Evolutionary conservation across 2,113 vertebrate genomes (phyloP), one percentile per base, ranked within the genome.

Genomic region (Carassius carassius): DNA sequence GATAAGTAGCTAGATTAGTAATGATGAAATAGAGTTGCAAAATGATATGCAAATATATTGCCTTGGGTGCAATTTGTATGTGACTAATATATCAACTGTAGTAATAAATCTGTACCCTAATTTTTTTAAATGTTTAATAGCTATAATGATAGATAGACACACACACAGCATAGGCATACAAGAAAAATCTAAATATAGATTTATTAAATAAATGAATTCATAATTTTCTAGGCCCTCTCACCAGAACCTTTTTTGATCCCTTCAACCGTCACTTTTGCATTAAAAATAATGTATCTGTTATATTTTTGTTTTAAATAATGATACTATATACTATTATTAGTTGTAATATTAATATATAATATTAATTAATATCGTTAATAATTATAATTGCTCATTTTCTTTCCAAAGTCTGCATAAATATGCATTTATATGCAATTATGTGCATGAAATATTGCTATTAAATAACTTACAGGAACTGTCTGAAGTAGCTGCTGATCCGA

Each of bases 1-100:
- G 63, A 54, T 81, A 21, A 58, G 23, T 75, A 25, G 44, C 21
- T 74, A 49, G 25, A 77, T 77, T 51, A 80, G 78, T 67, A 44
- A 67, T 80, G 29, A 25, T 81, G 78, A 67, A 67, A 81, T 65
- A 67, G 41, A 49, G 21, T 67, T 81, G 25, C 62, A n/a, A 54
- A 12, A 54, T 51, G 17, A 37, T 29, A 44, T 63, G 32, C 72
- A 23, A 29, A 25, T 5, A 6, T 82, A 10, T 69, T 29, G 81
- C 47, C 19, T 49, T 3, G 32, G 14, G 41, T 19, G 37, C 51
- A 58, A 75, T 75, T 51, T 72, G n/a, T 14, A 16, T 69, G 29
- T 21, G 17, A 41, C 19, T 21, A 8, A 21, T 72, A 9, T 47
- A 41, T 4, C 17, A 3, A n/a, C 19, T 12, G 35, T 41, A 32